Evolutionary conservation across 2,888 invertebrate species (phyloP), one percentile per base, ranked within the genome.

Genomic region (Epirrhoe alternata): DNA sequence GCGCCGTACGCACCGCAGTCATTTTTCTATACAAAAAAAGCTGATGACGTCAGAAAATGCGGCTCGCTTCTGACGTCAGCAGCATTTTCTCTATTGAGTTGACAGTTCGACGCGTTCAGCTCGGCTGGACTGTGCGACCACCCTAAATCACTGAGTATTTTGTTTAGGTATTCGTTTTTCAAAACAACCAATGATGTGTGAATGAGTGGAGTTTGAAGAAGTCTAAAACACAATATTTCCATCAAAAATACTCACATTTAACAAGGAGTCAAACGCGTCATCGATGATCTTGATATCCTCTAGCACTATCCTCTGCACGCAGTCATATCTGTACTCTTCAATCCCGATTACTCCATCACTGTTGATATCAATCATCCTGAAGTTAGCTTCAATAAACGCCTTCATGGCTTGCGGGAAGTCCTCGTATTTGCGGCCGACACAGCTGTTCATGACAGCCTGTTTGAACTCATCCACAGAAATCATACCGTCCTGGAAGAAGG

Each of bases 341-440:
- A 96, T 90, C 10, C 95, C 96, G 70, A 97, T 95, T 10, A 97
- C 94, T 2, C 97, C 97, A 78, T 97, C 97, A 64, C 95, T 95
- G 80, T 97, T 97, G 65, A 97, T 94, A 80, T 97, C 97, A 52
- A 97, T 95, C 94, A 97, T 95, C 82, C 95, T 95, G 86, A 97
- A 97, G 88, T 97, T 97, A 60, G 96, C 95, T 85, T 97, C 97
- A 81, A 97, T 97, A 85, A 97, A 97, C 83, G 97, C 96, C 82
- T 95, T 97, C 96, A 97, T 96, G 5, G 97, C 97, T 87, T 97
- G 96, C 0, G 97, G 97, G 81, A 97, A 97, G 68, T 97, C 96
- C 10, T 95, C 95, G 81, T 96, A 97, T 70, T 95, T 94, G 78
- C 96, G 94, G 5, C 97, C 97, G 24, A 97, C 94, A 81, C 97